These are phyloP conservation scores for Forpus xanthops DNA, from an alignment of 2,797 vertebrate genomes.

Conservation along the genomic window DNA sequence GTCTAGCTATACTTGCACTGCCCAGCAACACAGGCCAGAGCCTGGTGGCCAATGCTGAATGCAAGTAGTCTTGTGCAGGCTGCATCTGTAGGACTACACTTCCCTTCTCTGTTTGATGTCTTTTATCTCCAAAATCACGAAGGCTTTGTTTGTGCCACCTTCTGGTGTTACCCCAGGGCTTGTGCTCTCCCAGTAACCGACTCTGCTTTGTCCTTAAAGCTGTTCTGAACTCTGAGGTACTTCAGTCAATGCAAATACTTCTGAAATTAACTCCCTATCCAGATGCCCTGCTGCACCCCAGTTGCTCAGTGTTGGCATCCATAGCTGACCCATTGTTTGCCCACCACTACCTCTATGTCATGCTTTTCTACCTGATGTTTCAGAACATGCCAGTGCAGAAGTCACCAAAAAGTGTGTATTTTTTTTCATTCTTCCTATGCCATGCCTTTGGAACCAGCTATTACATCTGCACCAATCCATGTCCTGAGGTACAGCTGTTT, in stretches of 20 bases:
- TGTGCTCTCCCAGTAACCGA: background rate
- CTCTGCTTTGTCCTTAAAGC: background rate
- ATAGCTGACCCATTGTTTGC: background rate
- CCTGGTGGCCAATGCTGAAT: background rate
- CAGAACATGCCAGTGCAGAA: background rate
- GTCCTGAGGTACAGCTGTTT: background rate
- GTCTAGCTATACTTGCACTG: background rate
- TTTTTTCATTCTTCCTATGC: background rate
- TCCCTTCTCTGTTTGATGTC: background rate
- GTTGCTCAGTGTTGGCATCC: rapidly evolving
- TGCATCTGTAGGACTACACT: rapidly evolving
- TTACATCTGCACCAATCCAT: background rate
- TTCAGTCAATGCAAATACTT: background rate
- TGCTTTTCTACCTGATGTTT: background rate
- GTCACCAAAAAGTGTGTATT: background rate
- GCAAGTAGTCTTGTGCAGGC: background rate
- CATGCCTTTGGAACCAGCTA: background rate
- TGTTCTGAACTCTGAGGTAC: background rate
- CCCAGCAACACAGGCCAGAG: background rate
- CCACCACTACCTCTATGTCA: rapidly evolving
- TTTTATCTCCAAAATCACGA: background rate
- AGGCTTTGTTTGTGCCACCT: background rate
- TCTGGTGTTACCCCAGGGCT: background rate
- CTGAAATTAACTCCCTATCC: background rate
- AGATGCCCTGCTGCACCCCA: background rate